phyloP scores from a whole-genome alignment of 2,797 vertebrate species.

The Paedocypris micromegethes region DNA sequence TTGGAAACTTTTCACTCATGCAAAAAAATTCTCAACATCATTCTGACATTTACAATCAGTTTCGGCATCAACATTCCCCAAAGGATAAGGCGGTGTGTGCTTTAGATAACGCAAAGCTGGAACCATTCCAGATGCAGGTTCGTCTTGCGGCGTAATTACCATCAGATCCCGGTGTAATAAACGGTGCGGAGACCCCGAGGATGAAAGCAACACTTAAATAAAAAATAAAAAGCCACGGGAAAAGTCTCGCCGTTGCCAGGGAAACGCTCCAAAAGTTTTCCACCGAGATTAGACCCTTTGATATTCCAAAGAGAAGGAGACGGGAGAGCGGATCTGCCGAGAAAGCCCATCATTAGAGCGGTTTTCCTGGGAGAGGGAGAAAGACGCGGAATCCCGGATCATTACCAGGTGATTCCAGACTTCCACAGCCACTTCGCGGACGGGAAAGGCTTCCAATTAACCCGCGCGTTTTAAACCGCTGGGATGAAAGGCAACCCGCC shows the following conservation, averaged over 20 bases:
- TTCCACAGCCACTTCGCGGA: constrained; percentile 6
- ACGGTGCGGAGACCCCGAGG: constrained; percentile 21
- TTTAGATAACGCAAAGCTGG: too few relatives aligned
- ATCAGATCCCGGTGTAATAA: too few relatives aligned
- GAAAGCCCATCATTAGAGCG: constrained; percentile 35
- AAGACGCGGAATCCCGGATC: constrained; percentile 26
- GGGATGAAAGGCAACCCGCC: constrained; percentile 10
- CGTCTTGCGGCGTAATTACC: too few relatives aligned
- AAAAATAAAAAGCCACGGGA: constrained; percentile 30
- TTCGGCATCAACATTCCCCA: too few relatives aligned
- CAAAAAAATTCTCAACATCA: too few relatives aligned
- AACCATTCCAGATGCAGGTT: too few relatives aligned
- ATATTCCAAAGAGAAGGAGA: constrained; percentile 47
- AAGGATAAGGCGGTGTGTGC: too few relatives aligned
- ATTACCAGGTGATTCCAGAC: constrained; percentile 7
- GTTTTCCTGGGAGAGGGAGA: background rate
- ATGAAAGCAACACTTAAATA: constrained; percentile 17
- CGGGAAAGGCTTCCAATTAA: constrained; percentile 9
- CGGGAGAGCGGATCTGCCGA: constrained; percentile 29
- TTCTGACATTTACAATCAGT: too few relatives aligned
- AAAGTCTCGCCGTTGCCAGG: constrained; percentile 49
- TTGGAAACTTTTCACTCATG: too few relatives aligned
- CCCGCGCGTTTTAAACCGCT: background rate
- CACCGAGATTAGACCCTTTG: constrained; percentile 51
- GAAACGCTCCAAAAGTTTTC: constrained; percentile 50